These are phyloP conservation scores for Drosophila merina DNA, from an alignment of 2,888 invertebrate genomes.

Conservation along the genomic window DNA sequence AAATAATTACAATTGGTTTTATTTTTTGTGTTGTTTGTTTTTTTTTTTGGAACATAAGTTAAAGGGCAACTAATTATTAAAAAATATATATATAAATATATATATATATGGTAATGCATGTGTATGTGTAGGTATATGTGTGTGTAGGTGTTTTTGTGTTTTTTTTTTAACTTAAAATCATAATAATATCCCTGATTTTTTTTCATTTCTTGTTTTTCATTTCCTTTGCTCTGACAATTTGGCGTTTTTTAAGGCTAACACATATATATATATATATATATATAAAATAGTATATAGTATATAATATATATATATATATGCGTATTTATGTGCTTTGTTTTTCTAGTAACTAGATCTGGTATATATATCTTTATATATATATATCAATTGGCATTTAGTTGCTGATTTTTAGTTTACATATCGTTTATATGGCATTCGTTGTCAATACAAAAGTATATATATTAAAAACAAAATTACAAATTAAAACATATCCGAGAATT, in stretches of 20 bases:
- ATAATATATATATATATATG: conserved; percentile 5
- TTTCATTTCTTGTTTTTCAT: conserved; percentile 35
- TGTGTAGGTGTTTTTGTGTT: background rate
- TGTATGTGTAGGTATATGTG: background rate
- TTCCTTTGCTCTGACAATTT: conserved; percentile 57
- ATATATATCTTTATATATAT: conserved; percentile 27
- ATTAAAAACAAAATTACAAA: conserved; percentile 34
- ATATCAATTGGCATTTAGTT: conserved; percentile 67
- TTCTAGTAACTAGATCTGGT: conserved; percentile 35
- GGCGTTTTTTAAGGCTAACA: conserved; percentile 64
- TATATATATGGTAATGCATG: conserved; percentile 7
- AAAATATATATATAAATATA: conserved; percentile 36
- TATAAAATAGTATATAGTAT: background rate
- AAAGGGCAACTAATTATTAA: conserved; percentile 32
- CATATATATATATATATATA: conserved; percentile 11
- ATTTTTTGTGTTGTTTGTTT: background rate
- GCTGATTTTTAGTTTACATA: conserved; percentile 54
- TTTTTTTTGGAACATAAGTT: conserved; percentile 38
- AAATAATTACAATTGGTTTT: conserved; percentile 48
- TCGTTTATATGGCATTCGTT: conserved; percentile 64
- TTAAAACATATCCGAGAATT: conserved; percentile 11
- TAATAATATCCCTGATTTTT: conserved; percentile 68
- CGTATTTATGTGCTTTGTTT: conserved; percentile 1
- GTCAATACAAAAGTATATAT: conserved; percentile 26
- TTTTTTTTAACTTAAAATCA: conserved; percentile 21